These are phyloP conservation scores for Avahi laniger DNA, from an alignment of 2,797 vertebrate species.

Conservation along the genomic window DNA sequence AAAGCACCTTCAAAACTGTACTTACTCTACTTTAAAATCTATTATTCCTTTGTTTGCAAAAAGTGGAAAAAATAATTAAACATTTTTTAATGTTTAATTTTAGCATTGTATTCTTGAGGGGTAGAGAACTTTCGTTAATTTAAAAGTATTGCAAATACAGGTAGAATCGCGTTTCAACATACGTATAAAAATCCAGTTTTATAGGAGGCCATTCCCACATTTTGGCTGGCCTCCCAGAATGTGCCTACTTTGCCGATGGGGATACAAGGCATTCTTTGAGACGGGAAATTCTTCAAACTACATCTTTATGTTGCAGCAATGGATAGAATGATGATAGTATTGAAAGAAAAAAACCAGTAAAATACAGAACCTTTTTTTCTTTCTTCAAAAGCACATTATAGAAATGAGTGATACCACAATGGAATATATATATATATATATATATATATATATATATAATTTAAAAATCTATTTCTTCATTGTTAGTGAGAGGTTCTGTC, in stretches of 20 bases:
- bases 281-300: constrained; percentile 68
- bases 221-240: constrained; percentile 66
- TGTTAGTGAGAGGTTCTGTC: neutral
- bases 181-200: constrained; percentile 47
- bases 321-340: constrained; percentile 34
- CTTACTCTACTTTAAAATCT: constrained; percentile 12
- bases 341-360: constrained; percentile 54
- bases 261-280: constrained; percentile 73
- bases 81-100: neutral
- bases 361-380: neutral
- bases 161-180: constrained; percentile 52
- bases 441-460: neutral
- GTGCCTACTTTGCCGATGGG: constrained; percentile 67
- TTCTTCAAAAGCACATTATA: neutral
- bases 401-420: constrained; percentile 20
- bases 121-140: neutral
- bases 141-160: constrained; percentile 11
- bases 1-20: constrained; percentile 43
- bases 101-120: neutral
- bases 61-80: neutral
- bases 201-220: constrained; percentile 54
- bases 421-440: neutral
- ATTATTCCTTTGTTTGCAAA: constrained; percentile 9
- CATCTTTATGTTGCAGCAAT: constrained; percentile 64
- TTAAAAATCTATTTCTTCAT: neutral